phyloP scores from a whole-genome alignment of 2,888 invertebrate genomes.

The Ferdinandea cuprea region DNA sequence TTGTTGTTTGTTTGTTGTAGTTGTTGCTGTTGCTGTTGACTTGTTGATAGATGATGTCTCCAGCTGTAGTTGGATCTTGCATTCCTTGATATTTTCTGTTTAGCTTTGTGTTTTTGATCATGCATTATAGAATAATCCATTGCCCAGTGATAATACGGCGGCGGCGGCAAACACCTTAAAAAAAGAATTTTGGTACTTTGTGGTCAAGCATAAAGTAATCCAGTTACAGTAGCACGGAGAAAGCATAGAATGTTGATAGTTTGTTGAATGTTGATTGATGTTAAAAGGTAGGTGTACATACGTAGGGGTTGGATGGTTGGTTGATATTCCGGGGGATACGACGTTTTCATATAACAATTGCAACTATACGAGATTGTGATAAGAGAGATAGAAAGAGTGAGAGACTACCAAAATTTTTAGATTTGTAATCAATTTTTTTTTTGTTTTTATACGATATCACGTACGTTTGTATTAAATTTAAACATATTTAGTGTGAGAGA shows the following conservation, averaged over 20 bases:
- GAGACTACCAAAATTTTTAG: not conserved
- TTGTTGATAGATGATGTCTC: constrained; percentile 9
- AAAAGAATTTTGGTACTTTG: not conserved
- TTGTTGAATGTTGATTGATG: constrained; percentile 38
- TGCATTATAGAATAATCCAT: constrained; percentile 25
- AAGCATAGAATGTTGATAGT: constrained; percentile 27
- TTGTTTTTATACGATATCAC: not conserved
- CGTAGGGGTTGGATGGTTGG: too few relatives aligned
- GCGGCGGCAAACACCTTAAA: not conserved
- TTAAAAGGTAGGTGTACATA: not conserved
- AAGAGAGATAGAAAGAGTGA: not conserved
- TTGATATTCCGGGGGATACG: too few relatives aligned
- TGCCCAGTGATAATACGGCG: constrained; percentile 12
- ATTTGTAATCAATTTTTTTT: not conserved
- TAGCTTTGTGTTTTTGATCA: not conserved
- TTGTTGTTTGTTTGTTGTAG: constrained; percentile 26
- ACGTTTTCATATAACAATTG: not conserved
- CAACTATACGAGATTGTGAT: not conserved
- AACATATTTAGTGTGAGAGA: not conserved
- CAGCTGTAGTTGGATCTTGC: not conserved
- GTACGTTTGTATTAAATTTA: constrained; percentile 16
- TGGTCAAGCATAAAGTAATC: not conserved
- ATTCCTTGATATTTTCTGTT: constrained; percentile 1
- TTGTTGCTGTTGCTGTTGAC: constrained; percentile 5
- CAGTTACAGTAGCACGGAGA: not conserved